Evolutionary conservation across 1,140 invertebrate species (phyloP).

Genomic region (Gonatopus flavifemur): DNA sequence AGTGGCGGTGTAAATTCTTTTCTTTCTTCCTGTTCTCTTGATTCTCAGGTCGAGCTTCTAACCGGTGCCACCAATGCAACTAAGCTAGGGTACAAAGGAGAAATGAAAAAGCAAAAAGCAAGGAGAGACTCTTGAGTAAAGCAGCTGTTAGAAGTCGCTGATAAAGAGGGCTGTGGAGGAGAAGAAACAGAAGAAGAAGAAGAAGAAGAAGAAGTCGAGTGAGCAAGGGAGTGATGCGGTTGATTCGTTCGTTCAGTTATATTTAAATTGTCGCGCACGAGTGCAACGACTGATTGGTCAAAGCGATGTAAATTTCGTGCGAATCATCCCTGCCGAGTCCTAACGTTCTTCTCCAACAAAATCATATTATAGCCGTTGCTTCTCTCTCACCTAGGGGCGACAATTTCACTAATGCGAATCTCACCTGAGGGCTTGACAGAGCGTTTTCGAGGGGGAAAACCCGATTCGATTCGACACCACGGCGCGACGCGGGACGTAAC

Average conservation of each 20-base stretch:
- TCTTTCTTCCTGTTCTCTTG: too few species aligned
- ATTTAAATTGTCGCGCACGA: constrained; percentile 33
- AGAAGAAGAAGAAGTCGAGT: constrained; percentile 5
- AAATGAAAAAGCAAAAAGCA: neutral
- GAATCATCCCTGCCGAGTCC: neutral
- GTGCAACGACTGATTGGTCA: constrained; percentile 36
- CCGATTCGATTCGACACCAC: too few species aligned
- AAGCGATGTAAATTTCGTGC: constrained; percentile 34
- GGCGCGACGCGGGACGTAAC: constrained; percentile 4
- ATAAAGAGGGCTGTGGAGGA: too few species aligned
- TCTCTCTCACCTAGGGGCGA: constrained; percentile 7
- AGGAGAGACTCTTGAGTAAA: neutral
- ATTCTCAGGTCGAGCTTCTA: too few species aligned
- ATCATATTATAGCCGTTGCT: neutral
- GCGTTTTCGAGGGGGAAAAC: constrained; percentile 18
- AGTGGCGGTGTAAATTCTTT: too few species aligned
- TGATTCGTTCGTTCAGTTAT: constrained; percentile 36
- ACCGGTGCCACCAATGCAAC: too few species aligned
- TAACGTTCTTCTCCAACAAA: neutral
- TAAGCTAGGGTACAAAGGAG: too few species aligned
- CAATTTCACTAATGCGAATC: constrained; percentile 36
- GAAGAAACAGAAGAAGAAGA: neutral
- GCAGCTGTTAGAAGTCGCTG: constrained; percentile 24
- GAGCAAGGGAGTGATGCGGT: too few species aligned
- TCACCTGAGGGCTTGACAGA: constrained; percentile 23